Conservation (phyloP, 2,113 vertebrate species). For the Beaufortia kweichowensis region DNA sequence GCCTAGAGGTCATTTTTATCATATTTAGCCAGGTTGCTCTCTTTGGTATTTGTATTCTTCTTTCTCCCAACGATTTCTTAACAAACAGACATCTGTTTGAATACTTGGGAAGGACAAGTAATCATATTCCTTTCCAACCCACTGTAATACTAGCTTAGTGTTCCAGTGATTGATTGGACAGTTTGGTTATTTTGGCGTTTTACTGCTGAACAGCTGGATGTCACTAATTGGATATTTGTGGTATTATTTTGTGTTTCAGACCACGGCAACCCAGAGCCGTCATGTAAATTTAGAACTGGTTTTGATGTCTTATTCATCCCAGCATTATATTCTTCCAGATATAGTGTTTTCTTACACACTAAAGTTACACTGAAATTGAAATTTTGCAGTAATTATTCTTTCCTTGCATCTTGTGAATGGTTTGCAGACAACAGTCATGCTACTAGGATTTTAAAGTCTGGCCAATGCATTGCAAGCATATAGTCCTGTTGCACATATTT, state of each 20-base stretch:
- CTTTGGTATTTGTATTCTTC: conserved; percentile 42
- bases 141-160: conserved; percentile 20
- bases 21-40: conserved; percentile 20
- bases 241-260: conserved; percentile 21
- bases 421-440: too few species aligned
- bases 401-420: too few species aligned
- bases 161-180: conserved; percentile 33
- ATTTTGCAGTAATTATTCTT: neutral
- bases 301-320: conserved; percentile 2
- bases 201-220: conserved; percentile 35
- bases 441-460: too few species aligned
- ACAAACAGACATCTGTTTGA: conserved; percentile 37
- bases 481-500: too few species aligned
- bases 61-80: conserved; percentile 25
- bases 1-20: conserved; percentile 15
- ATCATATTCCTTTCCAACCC: conserved; percentile 46
- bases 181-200: conserved; percentile 34
- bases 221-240: conserved; percentile 37
- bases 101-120: conserved; percentile 49
- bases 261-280: conserved; percentile 19
- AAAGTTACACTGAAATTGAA: neutral
- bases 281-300: conserved; percentile 8
- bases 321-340: neutral
- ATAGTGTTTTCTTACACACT: neutral
- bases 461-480: too few species aligned